A percentile compares a stretch with the other conserved stretches of the same genome.
Evolutionary conservation across 2,113 vertebrate genomes (phyloP).

Genomic region (Apus apus): DNA sequence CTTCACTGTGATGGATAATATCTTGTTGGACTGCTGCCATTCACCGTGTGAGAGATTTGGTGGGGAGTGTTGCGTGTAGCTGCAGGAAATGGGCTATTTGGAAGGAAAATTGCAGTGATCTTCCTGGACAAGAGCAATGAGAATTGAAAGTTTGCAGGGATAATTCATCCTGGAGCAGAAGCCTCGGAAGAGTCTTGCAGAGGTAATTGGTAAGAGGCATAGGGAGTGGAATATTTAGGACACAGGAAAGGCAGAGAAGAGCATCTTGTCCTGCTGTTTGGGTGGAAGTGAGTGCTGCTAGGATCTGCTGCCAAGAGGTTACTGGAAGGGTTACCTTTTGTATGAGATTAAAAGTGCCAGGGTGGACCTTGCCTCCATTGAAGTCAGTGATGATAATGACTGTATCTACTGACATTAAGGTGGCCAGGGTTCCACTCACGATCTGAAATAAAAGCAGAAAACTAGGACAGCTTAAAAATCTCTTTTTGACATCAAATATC

Average conservation of each 20-base stretch:
- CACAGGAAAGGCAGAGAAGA: neutral
- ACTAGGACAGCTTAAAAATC: neutral
- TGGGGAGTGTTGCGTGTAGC: neutral
- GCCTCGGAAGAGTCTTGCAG: constrained; percentile 37
- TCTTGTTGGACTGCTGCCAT: neutral
- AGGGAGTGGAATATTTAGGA: constrained; percentile 50
- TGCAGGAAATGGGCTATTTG: constrained; percentile 43
- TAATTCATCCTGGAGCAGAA: constrained; percentile 49
- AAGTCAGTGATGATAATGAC: neutral
- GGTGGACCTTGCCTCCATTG: neutral
- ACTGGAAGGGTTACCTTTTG: neutral
- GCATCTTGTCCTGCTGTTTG: neutral
- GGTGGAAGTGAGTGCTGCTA: neutral
- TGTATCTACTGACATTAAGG: neutral
- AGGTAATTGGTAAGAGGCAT: constrained; percentile 47
- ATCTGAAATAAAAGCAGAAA: constrained; percentile 33
- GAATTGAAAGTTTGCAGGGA: constrained; percentile 28
- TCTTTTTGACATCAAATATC: neutral
- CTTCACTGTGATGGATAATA: neutral
- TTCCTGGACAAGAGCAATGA: constrained; percentile 28
- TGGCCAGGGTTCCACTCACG: neutral
- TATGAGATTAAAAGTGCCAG: neutral
- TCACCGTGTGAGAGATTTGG: neutral
- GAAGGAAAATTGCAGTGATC: constrained; percentile 40
- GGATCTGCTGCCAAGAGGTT: neutral